Evolutionary conservation across 2,797 vertebrate species (phyloP).

Genomic region (Eremophila alpestris): DNA sequence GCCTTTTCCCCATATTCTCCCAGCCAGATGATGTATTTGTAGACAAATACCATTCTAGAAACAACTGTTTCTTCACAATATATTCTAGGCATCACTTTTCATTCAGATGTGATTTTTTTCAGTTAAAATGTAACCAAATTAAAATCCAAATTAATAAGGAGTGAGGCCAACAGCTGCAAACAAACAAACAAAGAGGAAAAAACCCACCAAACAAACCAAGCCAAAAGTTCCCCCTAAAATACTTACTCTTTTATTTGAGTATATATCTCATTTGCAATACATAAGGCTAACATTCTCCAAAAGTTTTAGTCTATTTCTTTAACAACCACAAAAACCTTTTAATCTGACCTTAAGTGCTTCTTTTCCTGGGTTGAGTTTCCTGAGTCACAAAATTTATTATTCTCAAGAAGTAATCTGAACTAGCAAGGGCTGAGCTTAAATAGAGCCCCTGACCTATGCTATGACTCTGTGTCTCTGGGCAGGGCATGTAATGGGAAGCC

Average conservation of each 20-base stretch:
- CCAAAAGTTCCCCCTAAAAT: fast-evolving
- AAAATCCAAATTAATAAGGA: background rate
- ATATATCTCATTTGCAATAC: background rate
- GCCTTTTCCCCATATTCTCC: background rate
- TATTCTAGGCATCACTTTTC: background rate
- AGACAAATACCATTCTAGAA: background rate
- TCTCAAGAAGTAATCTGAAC: background rate
- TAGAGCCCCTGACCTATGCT: background rate
- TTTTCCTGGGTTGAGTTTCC: background rate
- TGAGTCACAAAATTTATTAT: background rate
- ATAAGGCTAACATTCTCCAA: background rate
- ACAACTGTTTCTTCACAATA: background rate
- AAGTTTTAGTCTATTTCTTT: background rate
- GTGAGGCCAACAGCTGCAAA: background rate
- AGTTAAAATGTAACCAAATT: background rate
- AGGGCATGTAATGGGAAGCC: background rate
- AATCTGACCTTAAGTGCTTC: background rate
- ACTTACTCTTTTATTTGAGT: background rate
- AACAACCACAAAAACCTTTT: background rate
- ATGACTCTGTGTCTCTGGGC: background rate
- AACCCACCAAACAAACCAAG: background rate
- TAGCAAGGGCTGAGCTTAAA: background rate
- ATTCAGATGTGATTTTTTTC: background rate
- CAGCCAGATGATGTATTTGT: background rate
- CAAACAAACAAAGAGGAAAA: background rate